Evolutionary conservation across 2,797 vertebrate genomes (phyloP).

Genomic region (Enteromius trimaculatus): DNA sequence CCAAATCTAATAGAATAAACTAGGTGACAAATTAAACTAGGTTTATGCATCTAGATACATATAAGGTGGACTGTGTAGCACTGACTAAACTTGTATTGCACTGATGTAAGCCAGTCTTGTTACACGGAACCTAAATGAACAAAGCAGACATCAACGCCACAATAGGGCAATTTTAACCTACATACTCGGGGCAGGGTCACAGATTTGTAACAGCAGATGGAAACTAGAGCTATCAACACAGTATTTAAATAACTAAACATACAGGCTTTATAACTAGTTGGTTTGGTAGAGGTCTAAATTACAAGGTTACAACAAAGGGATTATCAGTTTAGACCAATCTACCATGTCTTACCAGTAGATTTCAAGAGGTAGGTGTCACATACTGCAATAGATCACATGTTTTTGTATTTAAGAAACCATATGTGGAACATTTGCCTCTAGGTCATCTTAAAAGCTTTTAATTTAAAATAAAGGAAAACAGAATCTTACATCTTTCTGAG

Average conservation of each 20-base stretch:
- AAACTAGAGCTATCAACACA: conserved; percentile 6
- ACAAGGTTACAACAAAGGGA: background rate
- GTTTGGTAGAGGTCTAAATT: background rate
- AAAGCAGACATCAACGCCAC: background rate
- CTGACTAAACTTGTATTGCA: conserved; percentile 13
- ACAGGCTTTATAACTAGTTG: conserved; percentile 9
- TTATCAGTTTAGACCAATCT: background rate
- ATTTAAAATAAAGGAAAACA: conserved; percentile 33
- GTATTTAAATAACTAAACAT: conserved; percentile 23
- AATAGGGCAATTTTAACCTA: background rate
- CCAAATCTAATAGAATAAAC: background rate
- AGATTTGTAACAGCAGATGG: conserved; percentile 8
- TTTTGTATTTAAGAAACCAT: conserved; percentile 32
- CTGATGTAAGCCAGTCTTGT: background rate
- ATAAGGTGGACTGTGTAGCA: background rate
- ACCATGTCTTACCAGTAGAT: conserved; percentile 40
- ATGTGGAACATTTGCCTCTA: conserved; percentile 43
- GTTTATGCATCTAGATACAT: background rate
- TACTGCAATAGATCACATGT: conserved; percentile 38
- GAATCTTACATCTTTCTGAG: background rate
- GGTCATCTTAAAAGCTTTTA: conserved; percentile 53
- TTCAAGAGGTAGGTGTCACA: conserved; percentile 54
- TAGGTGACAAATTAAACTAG: background rate
- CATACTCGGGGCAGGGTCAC: background rate
- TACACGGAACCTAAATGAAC: background rate